These are phyloP conservation scores for Nymphalis c-album DNA, from an alignment of 2,888 invertebrate species.

Conservation along the genomic window DNA sequence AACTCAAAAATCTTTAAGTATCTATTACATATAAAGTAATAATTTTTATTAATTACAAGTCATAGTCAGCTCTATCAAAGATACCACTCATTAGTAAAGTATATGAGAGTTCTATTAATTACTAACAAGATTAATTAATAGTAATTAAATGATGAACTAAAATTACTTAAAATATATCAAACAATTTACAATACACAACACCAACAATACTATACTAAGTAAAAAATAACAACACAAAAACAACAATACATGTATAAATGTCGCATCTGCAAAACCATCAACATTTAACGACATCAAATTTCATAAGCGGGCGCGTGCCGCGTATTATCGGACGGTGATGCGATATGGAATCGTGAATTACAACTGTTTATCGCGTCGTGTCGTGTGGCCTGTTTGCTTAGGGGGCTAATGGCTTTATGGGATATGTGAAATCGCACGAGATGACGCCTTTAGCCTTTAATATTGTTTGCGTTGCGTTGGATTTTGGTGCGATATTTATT, in stretches of 20 bases:
- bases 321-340: constrained; percentile 70
- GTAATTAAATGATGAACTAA: too few relatives aligned
- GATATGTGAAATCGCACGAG: constrained; percentile 53
- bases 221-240: background rate
- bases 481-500: constrained; percentile 3
- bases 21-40: background rate
- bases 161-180: too few relatives aligned
- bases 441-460: constrained; percentile 23
- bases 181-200: too few relatives aligned
- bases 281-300: constrained; percentile 60
- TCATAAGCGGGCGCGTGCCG: constrained; percentile 74
- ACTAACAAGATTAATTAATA: too few relatives aligned
- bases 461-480: constrained; percentile 23
- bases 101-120: too few relatives aligned
- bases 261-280: constrained; percentile 42
- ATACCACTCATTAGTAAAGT: too few relatives aligned
- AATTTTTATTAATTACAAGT: background rate
- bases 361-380: constrained; percentile 73
- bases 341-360: constrained; percentile 72
- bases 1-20: background rate
- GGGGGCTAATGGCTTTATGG: constrained; percentile 54
- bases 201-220: too few relatives aligned
- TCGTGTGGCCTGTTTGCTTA: constrained; percentile 58
- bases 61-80: too few relatives aligned
- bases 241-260: background rate